phyloP scores from a whole-genome alignment of 2,797 vertebrate species.

The Ctenosaura bakeri region DNA sequence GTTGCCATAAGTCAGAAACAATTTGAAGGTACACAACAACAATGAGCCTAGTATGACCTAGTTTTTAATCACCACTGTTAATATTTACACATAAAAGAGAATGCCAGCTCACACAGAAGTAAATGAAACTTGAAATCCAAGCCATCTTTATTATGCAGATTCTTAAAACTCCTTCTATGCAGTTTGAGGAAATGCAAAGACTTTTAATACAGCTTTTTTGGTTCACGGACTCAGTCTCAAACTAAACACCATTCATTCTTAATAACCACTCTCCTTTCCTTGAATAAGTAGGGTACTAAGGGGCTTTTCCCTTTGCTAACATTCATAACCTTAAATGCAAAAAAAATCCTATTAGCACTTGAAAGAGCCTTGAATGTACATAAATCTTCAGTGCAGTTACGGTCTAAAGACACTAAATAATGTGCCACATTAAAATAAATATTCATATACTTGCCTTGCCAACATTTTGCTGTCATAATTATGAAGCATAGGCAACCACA shows the following conservation, averaged over 20 bases:
- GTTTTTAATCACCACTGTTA: not conserved
- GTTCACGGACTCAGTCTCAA: not conserved
- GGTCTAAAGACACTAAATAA: constrained; percentile 55
- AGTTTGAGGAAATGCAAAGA: not conserved
- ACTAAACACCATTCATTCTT: constrained; percentile 17
- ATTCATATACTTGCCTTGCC: constrained; percentile 41
- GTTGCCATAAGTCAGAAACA: too few relatives aligned
- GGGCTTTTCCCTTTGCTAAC: not conserved
- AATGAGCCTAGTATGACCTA: too few relatives aligned
- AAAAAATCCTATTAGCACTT: constrained; percentile 24
- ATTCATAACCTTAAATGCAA: constrained; percentile 29
- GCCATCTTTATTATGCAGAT: constrained; percentile 23
- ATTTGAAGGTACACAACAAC: too few relatives aligned
- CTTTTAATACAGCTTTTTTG: not conserved
- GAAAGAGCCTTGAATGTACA: constrained; percentile 34
- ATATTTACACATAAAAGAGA: constrained; percentile 3
- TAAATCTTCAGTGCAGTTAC: constrained; percentile 40
- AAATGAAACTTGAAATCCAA: not conserved
- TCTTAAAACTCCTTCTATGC: constrained; percentile 33
- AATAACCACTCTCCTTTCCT: not conserved
- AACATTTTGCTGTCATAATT: constrained; percentile 46
- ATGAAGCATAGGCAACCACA: constrained; percentile 56
- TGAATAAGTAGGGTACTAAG: not conserved
- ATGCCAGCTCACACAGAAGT: constrained; percentile 22
- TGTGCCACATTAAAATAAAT: constrained; percentile 55